These are phyloP conservation scores for Charadrius vociferus DNA, from an alignment of 2,113 vertebrate genomes.

Conservation along the genomic window DNA sequence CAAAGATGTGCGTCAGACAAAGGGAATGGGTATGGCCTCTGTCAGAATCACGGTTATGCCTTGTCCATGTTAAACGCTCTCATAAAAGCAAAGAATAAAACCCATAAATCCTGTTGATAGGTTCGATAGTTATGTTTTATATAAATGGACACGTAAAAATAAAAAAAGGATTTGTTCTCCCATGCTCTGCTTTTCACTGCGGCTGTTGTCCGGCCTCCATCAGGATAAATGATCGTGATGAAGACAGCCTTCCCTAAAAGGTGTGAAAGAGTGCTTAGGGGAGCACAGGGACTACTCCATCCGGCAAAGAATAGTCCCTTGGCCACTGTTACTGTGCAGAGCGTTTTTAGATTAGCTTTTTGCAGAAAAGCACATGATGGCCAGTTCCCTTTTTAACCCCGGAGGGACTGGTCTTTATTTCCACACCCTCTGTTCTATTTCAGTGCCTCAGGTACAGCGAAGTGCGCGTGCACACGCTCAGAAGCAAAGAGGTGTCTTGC, in stretches of 20 bases:
- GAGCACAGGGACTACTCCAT: background rate
- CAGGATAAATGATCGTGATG: background rate
- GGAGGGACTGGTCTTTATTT: background rate
- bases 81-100: background rate
- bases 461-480: rapidly evolving
- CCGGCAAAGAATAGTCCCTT: background rate
- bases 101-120: background rate
- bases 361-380: background rate
- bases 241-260: background rate
- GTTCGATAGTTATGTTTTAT: background rate
- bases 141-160: background rate
- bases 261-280: background rate
- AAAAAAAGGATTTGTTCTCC: background rate
- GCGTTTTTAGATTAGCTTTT: background rate
- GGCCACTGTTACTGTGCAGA: background rate
- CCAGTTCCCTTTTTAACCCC: background rate
- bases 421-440: background rate
- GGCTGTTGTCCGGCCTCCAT: background rate
- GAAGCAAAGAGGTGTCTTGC: background rate
- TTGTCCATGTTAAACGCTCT: background rate
- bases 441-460: background rate
- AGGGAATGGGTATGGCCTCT: background rate
- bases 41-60: background rate
- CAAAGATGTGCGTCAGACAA: background rate
- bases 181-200: background rate